Conservation (phyloP, 2,113 vertebrate species). For the Camarhynchus parvulus region DNA sequence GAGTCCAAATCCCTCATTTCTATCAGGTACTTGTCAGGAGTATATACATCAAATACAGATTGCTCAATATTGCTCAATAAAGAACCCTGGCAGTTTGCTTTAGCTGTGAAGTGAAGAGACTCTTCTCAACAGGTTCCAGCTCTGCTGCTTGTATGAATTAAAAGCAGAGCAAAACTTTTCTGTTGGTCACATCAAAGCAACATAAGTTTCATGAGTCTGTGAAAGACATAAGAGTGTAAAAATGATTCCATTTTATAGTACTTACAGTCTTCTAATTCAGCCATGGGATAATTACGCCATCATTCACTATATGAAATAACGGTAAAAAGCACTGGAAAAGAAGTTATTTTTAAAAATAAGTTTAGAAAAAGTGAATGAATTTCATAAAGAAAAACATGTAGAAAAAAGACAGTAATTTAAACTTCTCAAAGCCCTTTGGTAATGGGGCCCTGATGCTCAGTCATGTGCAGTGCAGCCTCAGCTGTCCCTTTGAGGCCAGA, state of each 20-base stretch:
- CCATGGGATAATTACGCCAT: slow-evolving; percentile 59
- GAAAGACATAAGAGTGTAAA: no score
- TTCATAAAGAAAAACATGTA: background rate
- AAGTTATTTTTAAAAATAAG: background rate
- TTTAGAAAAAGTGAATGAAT: background rate
- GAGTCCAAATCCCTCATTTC: background rate
- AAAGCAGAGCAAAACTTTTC: background rate
- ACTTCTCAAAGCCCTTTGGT: no score
- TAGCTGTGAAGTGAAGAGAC: background rate
- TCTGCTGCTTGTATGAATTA: background rate
- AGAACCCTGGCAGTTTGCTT: background rate
- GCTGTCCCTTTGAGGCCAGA: background rate
- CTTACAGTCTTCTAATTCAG: no score
- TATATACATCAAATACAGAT: background rate
- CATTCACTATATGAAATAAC: slow-evolving; percentile 87
- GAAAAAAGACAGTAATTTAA: background rate
- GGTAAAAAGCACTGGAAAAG: slow-evolving; percentile 85
- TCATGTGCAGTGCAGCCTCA: fast-evolving
- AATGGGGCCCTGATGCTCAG: fast-evolving
- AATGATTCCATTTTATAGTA: no score
- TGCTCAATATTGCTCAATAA: background rate
- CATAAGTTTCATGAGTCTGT: no score
- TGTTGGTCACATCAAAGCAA: no score
- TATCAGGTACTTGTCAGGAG: background rate
- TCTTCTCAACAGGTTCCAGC: background rate